Evolutionary conservation across 1,140 invertebrate species (phyloP).

Genomic region (Panagrolaimus sp.): DNA sequence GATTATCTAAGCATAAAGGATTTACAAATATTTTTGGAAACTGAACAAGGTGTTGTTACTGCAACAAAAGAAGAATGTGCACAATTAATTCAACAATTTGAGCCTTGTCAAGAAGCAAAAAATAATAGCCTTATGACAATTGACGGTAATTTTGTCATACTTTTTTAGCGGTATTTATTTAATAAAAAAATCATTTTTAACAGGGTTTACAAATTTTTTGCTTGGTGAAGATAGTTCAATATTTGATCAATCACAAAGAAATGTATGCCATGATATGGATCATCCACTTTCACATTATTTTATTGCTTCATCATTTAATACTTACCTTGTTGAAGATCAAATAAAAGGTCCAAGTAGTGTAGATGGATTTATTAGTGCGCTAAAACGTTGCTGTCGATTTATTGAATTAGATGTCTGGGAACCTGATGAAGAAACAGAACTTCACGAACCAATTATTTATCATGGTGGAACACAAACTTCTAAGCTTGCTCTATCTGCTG

Average conservation of each 20-base stretch:
- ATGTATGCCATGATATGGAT: conserved; percentile 65
- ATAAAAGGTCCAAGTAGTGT: conserved; percentile 63
- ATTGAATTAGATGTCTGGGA: conserved; percentile 65
- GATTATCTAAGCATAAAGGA: conserved; percentile 66
- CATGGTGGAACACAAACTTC: conserved; percentile 66
- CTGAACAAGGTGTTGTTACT: conserved; percentile 66
- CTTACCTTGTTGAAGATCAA: conserved; percentile 65
- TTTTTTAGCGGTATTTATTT: no score
- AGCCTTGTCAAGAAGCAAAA: conserved; percentile 64
- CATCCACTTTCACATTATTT: conserved; percentile 67
- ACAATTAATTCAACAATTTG: conserved; percentile 64
- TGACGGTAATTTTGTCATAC: conserved; percentile 63
- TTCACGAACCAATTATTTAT: conserved; percentile 63
- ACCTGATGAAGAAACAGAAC: conserved; percentile 60
- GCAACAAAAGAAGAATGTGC: conserved; percentile 63
- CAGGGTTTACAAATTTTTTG: conserved; percentile 65
- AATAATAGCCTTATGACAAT: conserved; percentile 64
- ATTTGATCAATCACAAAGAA: conserved; percentile 63
- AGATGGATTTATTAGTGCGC: conserved; percentile 60
- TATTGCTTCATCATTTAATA: conserved; percentile 68
- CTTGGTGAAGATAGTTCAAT: conserved; percentile 65
- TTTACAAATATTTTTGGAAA: conserved; percentile 66
- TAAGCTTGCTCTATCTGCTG: conserved; percentile 63
- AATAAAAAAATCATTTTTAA: no score
- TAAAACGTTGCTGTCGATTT: conserved; percentile 54